phyloP scores from a whole-genome alignment of 2,797 vertebrate species.

The Ptychobarbus kaznakovi region DNA sequence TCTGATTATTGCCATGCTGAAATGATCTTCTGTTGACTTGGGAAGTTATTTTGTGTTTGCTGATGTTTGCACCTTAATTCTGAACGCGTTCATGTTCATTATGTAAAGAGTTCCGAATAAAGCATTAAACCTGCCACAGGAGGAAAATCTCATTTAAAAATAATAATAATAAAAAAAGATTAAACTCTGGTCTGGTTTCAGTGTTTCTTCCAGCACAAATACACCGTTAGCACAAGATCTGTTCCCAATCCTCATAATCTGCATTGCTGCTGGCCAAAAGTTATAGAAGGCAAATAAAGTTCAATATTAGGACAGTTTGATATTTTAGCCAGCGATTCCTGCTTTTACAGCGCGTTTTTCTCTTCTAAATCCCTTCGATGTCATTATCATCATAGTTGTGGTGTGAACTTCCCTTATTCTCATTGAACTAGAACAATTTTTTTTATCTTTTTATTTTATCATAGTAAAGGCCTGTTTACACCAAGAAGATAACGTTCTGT shows the following conservation, averaged over 20 bases:
- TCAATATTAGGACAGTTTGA: background rate
- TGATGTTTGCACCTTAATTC: conserved; percentile 76
- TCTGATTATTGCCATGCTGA: conserved; percentile 55
- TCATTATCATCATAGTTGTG: too few relatives aligned
- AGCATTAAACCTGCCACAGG: conserved; percentile 71
- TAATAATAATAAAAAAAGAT: conserved; percentile 38
- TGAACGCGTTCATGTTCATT: conserved; percentile 70
- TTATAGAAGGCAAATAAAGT: background rate
- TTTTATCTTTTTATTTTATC: too few relatives aligned
- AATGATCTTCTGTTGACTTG: conserved; percentile 55
- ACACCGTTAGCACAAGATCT: background rate
- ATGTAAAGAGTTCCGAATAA: conserved; percentile 67
- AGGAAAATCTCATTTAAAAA: conserved; percentile 72
- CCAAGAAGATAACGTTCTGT: too few relatives aligned
- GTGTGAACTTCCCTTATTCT: too few relatives aligned
- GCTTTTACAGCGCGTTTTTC: too few relatives aligned
- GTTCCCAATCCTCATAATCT: background rate
- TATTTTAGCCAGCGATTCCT: background rate
- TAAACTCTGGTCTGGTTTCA: conserved; percentile 6
- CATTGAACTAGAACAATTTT: too few relatives aligned
- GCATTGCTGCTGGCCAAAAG: background rate
- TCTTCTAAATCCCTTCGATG: too few relatives aligned
- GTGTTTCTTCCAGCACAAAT: conserved; percentile 18
- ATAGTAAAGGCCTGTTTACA: too few relatives aligned
- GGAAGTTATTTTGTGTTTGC: conserved; percentile 70